Conservation (phyloP, 2,888 invertebrate species). For the Teleiodes luculella region DNA sequence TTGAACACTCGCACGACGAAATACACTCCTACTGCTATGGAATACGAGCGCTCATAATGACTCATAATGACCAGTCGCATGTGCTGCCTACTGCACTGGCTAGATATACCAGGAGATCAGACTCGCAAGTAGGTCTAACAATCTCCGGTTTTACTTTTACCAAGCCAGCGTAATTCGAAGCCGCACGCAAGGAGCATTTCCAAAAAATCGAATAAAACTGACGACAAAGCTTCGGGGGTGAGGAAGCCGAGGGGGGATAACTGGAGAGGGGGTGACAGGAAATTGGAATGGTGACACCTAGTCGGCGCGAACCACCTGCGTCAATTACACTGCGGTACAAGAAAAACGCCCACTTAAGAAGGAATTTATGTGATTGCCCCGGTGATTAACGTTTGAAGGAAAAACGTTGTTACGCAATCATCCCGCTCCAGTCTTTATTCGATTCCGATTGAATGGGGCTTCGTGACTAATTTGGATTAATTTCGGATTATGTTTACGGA, state of each 20-base stretch:
- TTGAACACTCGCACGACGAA: no score
- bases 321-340: constrained; percentile 47
- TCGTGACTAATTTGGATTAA: neutral
- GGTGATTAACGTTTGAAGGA: constrained; percentile 5
- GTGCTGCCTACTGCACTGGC: no score
- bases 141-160: neutral
- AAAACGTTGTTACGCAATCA: constrained; percentile 3
- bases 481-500: neutral
- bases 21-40: no score
- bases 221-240: constrained; percentile 18
- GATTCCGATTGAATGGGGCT: neutral
- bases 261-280: constrained; percentile 42
- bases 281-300: constrained; percentile 64
- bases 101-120: neutral
- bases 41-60: no score
- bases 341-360: constrained; percentile 28
- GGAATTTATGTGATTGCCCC: constrained; percentile 10
- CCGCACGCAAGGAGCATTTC: constrained; percentile 49
- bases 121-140: neutral
- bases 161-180: neutral
- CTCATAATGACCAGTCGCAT: no score
- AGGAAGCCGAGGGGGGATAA: constrained; percentile 19
- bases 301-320: constrained; percentile 38
- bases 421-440: neutral
- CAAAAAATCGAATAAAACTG: constrained; percentile 57